phyloP scores from a whole-genome alignment of 2,113 vertebrate genomes.

The Ahaetulla prasina region DNA sequence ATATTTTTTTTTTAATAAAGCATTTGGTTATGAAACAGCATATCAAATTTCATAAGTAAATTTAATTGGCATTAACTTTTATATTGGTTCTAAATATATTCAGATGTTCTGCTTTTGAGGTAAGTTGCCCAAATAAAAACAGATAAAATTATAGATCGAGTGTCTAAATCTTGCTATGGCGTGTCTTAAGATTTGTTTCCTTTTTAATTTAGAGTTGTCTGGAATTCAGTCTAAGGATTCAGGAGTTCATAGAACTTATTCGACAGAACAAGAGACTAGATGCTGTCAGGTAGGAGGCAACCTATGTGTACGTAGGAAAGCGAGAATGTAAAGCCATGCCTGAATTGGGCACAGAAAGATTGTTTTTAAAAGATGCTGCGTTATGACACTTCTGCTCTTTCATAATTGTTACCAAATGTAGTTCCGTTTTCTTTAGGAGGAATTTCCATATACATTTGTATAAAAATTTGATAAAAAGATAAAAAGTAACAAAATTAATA shows the following conservation, averaged over 20 bases:
- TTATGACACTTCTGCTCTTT: not conserved
- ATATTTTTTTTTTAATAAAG: conserved; percentile 13
- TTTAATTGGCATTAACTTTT: conserved; percentile 35
- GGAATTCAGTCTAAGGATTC: conserved; percentile 98
- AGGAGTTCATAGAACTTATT: conserved; percentile 99
- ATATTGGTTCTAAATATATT: not conserved
- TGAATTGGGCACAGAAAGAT: not conserved
- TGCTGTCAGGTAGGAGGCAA: conserved; percentile 85
- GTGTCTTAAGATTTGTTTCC: conserved; percentile 42
- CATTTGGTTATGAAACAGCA: conserved; percentile 13
- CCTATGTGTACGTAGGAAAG: not conserved
- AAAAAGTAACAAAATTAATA: not conserved
- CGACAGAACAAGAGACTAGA: conserved; percentile 99
- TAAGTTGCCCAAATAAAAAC: not conserved
- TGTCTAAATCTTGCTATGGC: conserved; percentile 9
- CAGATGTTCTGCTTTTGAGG: not conserved
- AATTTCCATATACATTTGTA: not conserved
- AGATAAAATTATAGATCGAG: not conserved
- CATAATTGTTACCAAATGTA: not conserved
- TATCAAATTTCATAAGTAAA: conserved; percentile 46
- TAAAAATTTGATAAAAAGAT: not conserved
- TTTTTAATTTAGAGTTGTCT: conserved; percentile 87
- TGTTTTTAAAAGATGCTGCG: not conserved
- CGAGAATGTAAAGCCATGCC: not conserved
- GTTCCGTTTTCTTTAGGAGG: not conserved